Evolutionary conservation across 2,888 invertebrate genomes (phyloP).

Genomic region (Iphiclides podalirius): DNA sequence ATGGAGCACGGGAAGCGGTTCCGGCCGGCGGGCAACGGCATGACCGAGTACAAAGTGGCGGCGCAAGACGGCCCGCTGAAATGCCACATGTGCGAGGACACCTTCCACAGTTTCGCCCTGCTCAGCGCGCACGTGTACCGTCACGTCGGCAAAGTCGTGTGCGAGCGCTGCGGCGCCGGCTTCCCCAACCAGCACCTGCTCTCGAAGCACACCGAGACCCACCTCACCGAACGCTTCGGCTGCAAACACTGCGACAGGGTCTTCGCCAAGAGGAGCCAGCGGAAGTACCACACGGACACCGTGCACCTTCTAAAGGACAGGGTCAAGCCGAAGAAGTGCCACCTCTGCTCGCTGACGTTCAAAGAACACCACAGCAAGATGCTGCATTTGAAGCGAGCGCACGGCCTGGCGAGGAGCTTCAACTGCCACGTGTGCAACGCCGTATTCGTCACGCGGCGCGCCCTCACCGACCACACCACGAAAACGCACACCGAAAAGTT

Average conservation of each 20-base stretch:
- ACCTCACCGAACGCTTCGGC: conserved; percentile 35
- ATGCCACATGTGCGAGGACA: conserved; percentile 47
- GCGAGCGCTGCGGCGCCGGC: conserved; percentile 52
- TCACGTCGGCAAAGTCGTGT: conserved; percentile 54
- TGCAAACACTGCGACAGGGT: conserved; percentile 59
- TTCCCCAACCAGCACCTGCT: conserved; percentile 48
- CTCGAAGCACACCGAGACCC: conserved; percentile 47
- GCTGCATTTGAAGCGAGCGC: conserved; percentile 44
- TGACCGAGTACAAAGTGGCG: conserved; percentile 52
- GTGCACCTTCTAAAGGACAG: conserved; percentile 47
- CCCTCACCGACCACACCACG: conserved; percentile 48
- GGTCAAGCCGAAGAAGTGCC: conserved; percentile 42
- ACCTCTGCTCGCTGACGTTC: conserved; percentile 43
- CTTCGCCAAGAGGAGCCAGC: conserved; percentile 60
- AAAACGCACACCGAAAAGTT: conserved; percentile 60
- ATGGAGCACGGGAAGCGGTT: conserved; percentile 40
- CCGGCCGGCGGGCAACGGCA: conserved; percentile 42
- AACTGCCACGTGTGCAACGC: conserved; percentile 45
- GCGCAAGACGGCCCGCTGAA: conserved; percentile 36
- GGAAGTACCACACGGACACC: conserved; percentile 62
- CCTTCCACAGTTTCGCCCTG: conserved; percentile 43
- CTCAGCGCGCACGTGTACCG: conserved; percentile 50
- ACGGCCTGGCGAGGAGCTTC: conserved; percentile 44
- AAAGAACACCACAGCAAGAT: conserved; percentile 52
- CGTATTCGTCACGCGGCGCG: conserved; percentile 40